Percentiles rank a stretch among this genome's conserved stretches.
Evolutionary conservation across 2,888 invertebrate genomes (phyloP).

Genomic region (Drosophila robusta): DNA sequence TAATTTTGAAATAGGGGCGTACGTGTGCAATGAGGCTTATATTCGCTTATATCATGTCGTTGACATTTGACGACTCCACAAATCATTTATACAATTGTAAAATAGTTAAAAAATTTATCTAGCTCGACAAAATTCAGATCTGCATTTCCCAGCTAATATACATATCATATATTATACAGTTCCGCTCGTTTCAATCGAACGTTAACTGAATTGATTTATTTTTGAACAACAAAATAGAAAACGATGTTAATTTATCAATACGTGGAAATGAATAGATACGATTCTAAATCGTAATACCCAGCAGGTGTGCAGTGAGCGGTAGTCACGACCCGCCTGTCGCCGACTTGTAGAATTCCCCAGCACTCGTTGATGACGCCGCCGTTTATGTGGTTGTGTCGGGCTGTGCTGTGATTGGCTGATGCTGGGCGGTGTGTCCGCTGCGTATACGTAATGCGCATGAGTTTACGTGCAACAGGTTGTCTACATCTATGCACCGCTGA

Average conservation of each 20-base stretch:
- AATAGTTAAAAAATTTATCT: too few species aligned
- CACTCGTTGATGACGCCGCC: neutral
- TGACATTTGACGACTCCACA: neutral
- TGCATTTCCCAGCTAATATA: too few species aligned
- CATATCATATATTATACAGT: too few species aligned
- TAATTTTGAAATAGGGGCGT: too few species aligned
- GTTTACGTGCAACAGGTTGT: slow-evolving; percentile 5
- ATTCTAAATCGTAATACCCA: neutral
- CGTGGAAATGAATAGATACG: slow-evolving; percentile 18
- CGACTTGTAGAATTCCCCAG: slow-evolving; percentile 10
- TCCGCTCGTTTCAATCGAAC: neutral
- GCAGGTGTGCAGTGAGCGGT: slow-evolving; percentile 25
- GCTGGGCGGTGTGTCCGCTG: slow-evolving; percentile 65
- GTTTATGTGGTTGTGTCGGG: neutral
- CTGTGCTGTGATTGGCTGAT: slow-evolving; percentile 53
- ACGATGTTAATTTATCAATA: slow-evolving; percentile 20
- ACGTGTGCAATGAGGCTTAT: neutral
- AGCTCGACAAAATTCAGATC: too few species aligned
- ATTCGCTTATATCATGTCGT: neutral
- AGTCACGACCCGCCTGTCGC: slow-evolving; percentile 16
- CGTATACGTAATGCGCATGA: slow-evolving; percentile 48
- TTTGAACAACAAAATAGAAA: neutral
- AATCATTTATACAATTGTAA: neutral
- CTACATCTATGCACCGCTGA: too few species aligned
- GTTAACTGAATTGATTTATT: neutral